Evolutionary conservation across 1,140 invertebrate species (phyloP), one percentile per base, ranked within the genome.

Genomic region (Amphibalanus amphitrite): DNA sequence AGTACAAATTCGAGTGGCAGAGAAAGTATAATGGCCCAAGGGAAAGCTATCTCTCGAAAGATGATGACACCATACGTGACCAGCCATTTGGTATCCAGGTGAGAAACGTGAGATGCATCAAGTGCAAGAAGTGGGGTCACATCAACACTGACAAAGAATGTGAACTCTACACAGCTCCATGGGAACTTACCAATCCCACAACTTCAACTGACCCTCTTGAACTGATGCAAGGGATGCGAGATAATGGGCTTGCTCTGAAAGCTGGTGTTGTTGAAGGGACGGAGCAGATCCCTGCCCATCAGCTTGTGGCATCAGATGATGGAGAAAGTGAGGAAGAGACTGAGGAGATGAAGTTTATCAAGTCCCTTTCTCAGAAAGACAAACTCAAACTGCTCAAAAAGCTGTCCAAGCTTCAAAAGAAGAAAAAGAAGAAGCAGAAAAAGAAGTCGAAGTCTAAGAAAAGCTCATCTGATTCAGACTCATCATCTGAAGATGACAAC

Each of bases 1-100:
- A 98, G 78, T 97, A 92, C 76, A 98, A 98, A 81, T 98, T 99
- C 84, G 97, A 99, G 79, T 98, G 96, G 96, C 96, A 99, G 81
- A 83, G 96, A 69, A 98, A 98, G 80, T 99, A 96, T 77, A 98
- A 98, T 84, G 97, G 96, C 23, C 97, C 97, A 0, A 85, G 95
- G 81, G 96, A 99, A 83, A 84, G 84, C 82, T 87, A 82, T 80
- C 80, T 79, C 33, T 40, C 47, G 33, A 96, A 95, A 82, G 92
- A 92, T 29, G 92, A 97, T 80, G 91, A 92, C 75, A 38, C 38
- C 17, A 96, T 99, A 77, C 83, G 92, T 72, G 97, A 99, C 84
- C 97, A 99, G 80, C 97, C 97, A 0, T 99, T 99, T 86, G 97
- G 96, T 71, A 99, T 99, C 77, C 88, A 94, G 82, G 95, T 99